Base-by-base conservation (phyloP, 2,113 vertebrate species). In the Alouatta palliata region DNA sequence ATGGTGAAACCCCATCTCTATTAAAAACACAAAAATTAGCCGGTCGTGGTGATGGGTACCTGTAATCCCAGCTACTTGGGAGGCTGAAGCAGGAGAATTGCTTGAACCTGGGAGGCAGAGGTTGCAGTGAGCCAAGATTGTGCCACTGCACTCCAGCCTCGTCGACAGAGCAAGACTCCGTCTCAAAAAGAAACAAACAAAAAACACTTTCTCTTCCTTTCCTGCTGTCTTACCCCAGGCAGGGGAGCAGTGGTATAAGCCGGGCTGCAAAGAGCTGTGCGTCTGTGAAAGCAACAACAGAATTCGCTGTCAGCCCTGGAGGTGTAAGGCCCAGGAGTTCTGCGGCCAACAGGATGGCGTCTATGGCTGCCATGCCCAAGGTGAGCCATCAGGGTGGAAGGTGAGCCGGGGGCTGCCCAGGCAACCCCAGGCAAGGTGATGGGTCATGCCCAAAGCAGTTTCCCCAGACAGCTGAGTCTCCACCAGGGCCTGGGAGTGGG, bases 181-280 rank as follows among this genome's bases (percentile, higher is more conserved):
- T 5, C 52, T 52, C 61, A 30, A 30, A 64, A 30, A 27, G 30
- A 64, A 32, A 30, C 27, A 64, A 64, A 58, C 52, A 52, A 23
- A 58, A 16, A 61, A 23, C 25, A 68, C 47, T 86, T 64, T 49
- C 21, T 11, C 64, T 81, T 79, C 73, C 79, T 58, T 43, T 9
- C 47, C 58, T 30, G 25, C 40, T 79, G 25, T 30, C 11, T 2
- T 49, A 3, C 37, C 3, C 7, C 91, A 99, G 99, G 79, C 95
- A 30, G 98, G 97, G 13, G 98, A 99, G 40, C 91, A 91, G 68
- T 99, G 99, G 99, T 98, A 97, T 95, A 61, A 98, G 54, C 97
- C 98, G 35, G 98, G 97, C 13, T 99, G 99, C 97, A 91, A 61
- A 23, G 87, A 99, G 95, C 97, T 97, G 68, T 99, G 99, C 82